Conservation (phyloP, 2,797 vertebrate genomes). For the Peromyscus aztecus region DNA sequence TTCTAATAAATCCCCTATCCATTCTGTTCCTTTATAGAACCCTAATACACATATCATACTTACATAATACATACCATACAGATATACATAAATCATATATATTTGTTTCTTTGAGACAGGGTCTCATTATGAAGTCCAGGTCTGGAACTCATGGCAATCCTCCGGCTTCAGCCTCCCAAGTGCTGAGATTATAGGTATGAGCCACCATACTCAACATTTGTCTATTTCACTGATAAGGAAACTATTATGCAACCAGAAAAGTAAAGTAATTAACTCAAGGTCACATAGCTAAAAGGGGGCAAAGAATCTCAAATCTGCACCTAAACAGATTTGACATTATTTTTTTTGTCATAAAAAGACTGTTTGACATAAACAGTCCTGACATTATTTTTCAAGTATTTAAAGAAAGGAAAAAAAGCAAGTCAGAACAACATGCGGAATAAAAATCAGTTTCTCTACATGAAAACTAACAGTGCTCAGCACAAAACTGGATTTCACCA, state of each 20-base stretch:
- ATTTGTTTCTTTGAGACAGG: not conserved
- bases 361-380: too few relatives aligned
- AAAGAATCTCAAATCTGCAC: constrained; percentile 12
- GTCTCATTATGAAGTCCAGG: not conserved
- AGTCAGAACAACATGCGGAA: constrained; percentile 24
- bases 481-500: constrained; percentile 37
- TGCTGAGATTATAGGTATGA: not conserved
- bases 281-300: constrained; percentile 6
- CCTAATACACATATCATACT: not conserved
- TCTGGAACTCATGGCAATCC: not conserved
- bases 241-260: not conserved
- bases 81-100: not conserved
- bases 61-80: not conserved
- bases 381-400: constrained; percentile 49
- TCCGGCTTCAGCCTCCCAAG: not conserved
- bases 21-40: not conserved
- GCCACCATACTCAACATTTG: not conserved
- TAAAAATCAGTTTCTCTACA: constrained; percentile 34
- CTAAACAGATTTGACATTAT: constrained; percentile 16
- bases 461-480: constrained; percentile 10
- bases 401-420: constrained; percentile 37
- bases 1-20: not conserved
- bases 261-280: constrained; percentile 32
- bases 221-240: constrained; percentile 53
- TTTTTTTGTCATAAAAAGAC: too few relatives aligned